Percentiles rank a stretch among this genome's conserved stretches.
phyloP scores from a whole-genome alignment of 2,888 invertebrate genomes.

The Fissipunctia ypsillon region DNA sequence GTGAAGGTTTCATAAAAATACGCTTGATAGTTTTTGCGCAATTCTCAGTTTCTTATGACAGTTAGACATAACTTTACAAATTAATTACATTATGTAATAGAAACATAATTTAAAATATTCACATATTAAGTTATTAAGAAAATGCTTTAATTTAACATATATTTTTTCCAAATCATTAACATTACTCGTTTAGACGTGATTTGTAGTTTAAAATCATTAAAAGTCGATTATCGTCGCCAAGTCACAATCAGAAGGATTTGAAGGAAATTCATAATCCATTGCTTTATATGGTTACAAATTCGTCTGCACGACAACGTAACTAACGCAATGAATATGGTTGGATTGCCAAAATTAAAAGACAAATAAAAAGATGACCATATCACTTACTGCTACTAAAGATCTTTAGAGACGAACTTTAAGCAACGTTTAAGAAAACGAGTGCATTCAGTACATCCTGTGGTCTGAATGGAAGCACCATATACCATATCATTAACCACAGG shows the following conservation, averaged over 20 bases:
- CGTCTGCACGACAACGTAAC: background rate
- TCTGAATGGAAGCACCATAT: conserved; percentile 32
- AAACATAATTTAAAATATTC: too few species aligned
- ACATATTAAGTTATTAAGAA: too few species aligned
- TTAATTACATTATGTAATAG: too few species aligned
- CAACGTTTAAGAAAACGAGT: conserved; percentile 18
- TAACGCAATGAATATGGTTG: background rate
- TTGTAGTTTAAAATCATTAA: too few species aligned
- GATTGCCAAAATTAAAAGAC: background rate
- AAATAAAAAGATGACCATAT: background rate
- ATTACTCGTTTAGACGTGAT: too few species aligned
- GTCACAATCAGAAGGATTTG: background rate
- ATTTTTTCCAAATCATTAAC: too few species aligned
- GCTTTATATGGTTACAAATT: background rate
- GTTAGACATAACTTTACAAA: too few species aligned
- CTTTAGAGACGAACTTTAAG: background rate
- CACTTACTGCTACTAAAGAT: background rate
- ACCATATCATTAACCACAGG: conserved; percentile 63
- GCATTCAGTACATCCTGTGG: conserved; percentile 38
- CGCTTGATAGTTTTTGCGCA: too few species aligned
- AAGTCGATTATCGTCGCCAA: too few species aligned
- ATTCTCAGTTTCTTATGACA: too few species aligned
- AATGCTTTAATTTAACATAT: too few species aligned
- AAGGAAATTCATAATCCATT: background rate
- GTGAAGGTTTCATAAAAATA: too few species aligned